Evolutionary conservation across 2,888 invertebrate genomes (phyloP), one percentile per base, ranked within the genome.

Genomic region (Atherix ibis): DNA sequence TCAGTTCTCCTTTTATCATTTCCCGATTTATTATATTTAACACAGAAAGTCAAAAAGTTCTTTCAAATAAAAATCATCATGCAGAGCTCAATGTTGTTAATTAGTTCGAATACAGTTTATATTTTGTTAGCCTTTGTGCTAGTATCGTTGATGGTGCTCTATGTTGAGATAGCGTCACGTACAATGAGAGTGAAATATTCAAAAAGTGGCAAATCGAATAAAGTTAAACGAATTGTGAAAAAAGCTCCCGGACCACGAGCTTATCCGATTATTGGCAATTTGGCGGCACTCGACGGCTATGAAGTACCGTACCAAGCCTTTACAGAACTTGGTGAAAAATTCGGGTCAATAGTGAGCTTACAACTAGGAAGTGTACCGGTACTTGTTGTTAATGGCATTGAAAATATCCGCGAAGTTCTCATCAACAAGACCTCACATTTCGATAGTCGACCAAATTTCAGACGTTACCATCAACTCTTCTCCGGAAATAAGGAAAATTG

Each of bases 401-500:
- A 66, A 39, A 68, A 67, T 46, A 70, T 73, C 44, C 58, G 64
- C 36, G 71, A 72, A 45, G 68, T 70, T 13, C 57, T 72, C 32
- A 59, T 67, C 41, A 57, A 58, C 32, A 70, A 70, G 42, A 70
- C 71, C 5, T 62, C 67, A 19, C 66, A 70, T 40, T 77, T 76
- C 47, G 73, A 73, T 45, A 68, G 71, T 41, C 58, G 77, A 32
- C 75, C 76, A 0, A 68, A 71, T 51, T 76, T 77, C 49, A 49
- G 60, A 34, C 60, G 77, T 41, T 75, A 73, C 53, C 64, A 70
- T 40, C 57, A 66, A 31, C 64, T 76, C 14, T 77, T 76, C 54
- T 64, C 66, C 36, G 74, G 73, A 26, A 65, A 73, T 52, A 72
- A 71, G 48, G 68, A 74, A 47, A 73, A 74, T 50, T 75, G 76